Evolutionary conservation across 2,113 vertebrate species (phyloP), one percentile per base, ranked within the genome.

Genomic region (Gavia stellata): DNA sequence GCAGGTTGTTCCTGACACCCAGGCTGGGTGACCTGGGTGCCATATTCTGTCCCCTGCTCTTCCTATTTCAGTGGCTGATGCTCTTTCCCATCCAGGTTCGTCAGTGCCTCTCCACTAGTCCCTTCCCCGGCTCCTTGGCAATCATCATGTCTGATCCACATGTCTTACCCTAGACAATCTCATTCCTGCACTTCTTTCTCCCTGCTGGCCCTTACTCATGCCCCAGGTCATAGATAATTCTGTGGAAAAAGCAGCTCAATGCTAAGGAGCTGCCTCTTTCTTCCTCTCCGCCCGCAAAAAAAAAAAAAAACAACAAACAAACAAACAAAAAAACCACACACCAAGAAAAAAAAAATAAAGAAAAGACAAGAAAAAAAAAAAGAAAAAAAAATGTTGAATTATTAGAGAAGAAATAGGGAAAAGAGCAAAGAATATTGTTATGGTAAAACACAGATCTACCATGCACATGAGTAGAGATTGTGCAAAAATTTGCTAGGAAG

Each of bases 291-390:
- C 14, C 14, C 17, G 3, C 4, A 7, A 47, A 67, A 72, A 36
- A 0, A 14, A 42, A 81, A 40, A 12, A 3, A 8, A 36, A 44
- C 8, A 44, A 10, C 34, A 33, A 9, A n/a, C 18, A 36, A 3
- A 11, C 3, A 23, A n/a, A n/a, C n/a, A n/a, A n/a, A n/a, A n/a
- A n/a, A n/a, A n/a, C n/a, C n/a, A n/a, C n/a, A n/a, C n/a, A n/a
- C n/a, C n/a, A n/a, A 7, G 0, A 7, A 9, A 23, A 5, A 3
- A 0, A 16, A 11, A 50, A 36, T 4, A 81, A 44, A 14, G 3
- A 7, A 44, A 49, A 36, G 3, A 12, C 1, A 24, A 9, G 0
- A 7, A 12, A 26, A 5, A 3, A 1, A 18, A 8, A 49, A 45
- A 28, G 15, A 1, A 6, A 34, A 25, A 16, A 14, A 12, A 2